phyloP scores from a whole-genome alignment of 2,797 vertebrate genomes.

The Danio jaintianensis region DNA sequence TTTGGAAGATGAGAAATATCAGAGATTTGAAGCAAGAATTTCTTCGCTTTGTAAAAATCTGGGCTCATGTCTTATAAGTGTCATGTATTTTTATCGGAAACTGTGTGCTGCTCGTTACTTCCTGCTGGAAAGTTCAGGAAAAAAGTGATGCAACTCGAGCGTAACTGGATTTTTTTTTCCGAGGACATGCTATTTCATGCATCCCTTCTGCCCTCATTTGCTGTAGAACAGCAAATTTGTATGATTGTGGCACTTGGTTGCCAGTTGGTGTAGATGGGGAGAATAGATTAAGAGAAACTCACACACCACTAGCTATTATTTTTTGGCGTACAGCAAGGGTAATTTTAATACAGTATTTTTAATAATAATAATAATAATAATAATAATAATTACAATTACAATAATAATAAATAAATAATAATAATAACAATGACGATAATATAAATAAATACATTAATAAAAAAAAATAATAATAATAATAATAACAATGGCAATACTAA shows the following conservation, averaged over 20 bases:
- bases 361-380: too few relatives aligned
- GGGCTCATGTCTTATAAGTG: conserved; percentile 28
- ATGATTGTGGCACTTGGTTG: conserved; percentile 15
- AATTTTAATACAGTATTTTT: too few relatives aligned
- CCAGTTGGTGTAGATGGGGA: not conserved
- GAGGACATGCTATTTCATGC: conserved; percentile 9
- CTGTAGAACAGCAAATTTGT: not conserved
- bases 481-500: too few relatives aligned
- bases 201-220: conserved; percentile 9
- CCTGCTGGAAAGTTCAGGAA: conserved; percentile 3
- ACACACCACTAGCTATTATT: not conserved
- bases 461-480: too few relatives aligned
- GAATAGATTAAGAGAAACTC: not conserved
- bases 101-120: conserved; percentile 13
- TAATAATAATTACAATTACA: too few relatives aligned
- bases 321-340: not conserved
- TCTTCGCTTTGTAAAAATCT: not conserved
- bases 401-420: too few relatives aligned
- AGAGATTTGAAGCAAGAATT: conserved; percentile 64
- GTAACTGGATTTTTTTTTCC: conserved; percentile 25
- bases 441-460: too few relatives aligned
- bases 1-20: conserved; percentile 68
- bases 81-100: conserved; percentile 14
- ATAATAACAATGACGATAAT: too few relatives aligned
- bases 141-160: conserved; percentile 36